These are phyloP conservation scores for Cyclophora albipunctata DNA, from an alignment of 2,888 invertebrate genomes.

Conservation along the genomic window DNA sequence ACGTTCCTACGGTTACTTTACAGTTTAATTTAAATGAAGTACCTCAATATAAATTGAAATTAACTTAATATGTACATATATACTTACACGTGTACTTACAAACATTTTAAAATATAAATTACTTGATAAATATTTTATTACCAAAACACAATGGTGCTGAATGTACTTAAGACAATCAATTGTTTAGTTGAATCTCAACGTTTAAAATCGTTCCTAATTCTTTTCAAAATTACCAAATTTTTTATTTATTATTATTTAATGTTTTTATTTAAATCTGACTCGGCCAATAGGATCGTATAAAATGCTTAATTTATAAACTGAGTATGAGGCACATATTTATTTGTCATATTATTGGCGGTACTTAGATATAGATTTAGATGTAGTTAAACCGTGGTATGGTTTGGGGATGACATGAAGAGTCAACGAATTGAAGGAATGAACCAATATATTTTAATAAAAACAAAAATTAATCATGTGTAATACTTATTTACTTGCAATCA, in stretches of 20 bases:
- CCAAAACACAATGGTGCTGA: constrained; percentile 8
- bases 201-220: constrained; percentile 10
- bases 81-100: no score
- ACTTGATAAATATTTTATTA: not conserved
- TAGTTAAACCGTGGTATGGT: constrained; percentile 2
- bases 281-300: no score
- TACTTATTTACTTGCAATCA: no score
- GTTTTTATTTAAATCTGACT: no score
- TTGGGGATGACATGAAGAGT: not conserved
- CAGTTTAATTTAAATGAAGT: constrained; percentile 33
- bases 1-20: constrained; percentile 55
- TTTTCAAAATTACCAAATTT: constrained; percentile 1
- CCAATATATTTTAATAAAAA: no score
- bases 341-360: constrained; percentile 42
- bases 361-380: constrained; percentile 38
- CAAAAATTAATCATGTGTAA: no score
- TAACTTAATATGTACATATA: constrained; percentile 4
- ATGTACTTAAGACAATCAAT: constrained; percentile 11
- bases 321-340: constrained; percentile 6
- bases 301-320: constrained; percentile 3
- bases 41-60: constrained; percentile 29
- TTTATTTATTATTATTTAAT: no score
- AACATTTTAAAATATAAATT: not conserved
- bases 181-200: constrained; percentile 24
- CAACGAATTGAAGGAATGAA: not conserved